Base-by-base conservation (phyloP, 2,888 invertebrate species). In the Pyrrhosoma nymphula region DNA sequence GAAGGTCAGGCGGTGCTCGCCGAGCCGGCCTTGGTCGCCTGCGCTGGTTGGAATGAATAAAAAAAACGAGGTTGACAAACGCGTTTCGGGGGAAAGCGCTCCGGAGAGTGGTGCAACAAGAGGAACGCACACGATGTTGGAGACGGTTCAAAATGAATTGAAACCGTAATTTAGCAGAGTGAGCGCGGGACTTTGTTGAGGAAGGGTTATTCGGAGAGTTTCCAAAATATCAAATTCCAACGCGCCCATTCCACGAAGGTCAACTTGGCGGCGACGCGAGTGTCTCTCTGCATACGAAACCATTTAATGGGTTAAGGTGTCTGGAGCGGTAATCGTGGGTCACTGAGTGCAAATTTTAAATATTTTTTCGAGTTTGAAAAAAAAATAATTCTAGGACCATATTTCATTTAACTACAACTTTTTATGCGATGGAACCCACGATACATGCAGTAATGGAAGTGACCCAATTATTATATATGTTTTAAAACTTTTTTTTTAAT, bases 21-120 rank as follows among this genome's bases (percentile, higher is more conserved):
- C 23, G 91, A 2, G 63, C n/a, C 69, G 93, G 47, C 93, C 93
- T 93, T 93, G 93, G 93, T 26, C 60, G 93, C 6, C 20, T 3
- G 60, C 2, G 60, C 2, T 16, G 60, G 60, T 20, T 60, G 16
- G 16, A 60, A 60, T 39, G 69, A 47, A 93, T 93, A 93, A 75
- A 69, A 91, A 82, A 35, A 82, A 82, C 30, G 60, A 91, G 91
- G 91, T 91, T 91, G 93, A 75, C 69, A 93, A 63, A 93, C 93
- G 93, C 93, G 69, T 93, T 93, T 93, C 47, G 91, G 39, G 60
- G 60, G 60, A 39, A 23, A 63, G 63, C 10, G 16, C 82, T 30
- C 35, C 16, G 18, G 26, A 1, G 35, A 82, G n/a, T 14, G 16
- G 30, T 35, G 82, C 35, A 35, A 82, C 82, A 82, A n/a, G 35